Percentiles rank a stretch among this genome's conserved stretches.
Conservation (phyloP, 1,140 invertebrate species). For the Anadara kagoshimensis region DNA sequence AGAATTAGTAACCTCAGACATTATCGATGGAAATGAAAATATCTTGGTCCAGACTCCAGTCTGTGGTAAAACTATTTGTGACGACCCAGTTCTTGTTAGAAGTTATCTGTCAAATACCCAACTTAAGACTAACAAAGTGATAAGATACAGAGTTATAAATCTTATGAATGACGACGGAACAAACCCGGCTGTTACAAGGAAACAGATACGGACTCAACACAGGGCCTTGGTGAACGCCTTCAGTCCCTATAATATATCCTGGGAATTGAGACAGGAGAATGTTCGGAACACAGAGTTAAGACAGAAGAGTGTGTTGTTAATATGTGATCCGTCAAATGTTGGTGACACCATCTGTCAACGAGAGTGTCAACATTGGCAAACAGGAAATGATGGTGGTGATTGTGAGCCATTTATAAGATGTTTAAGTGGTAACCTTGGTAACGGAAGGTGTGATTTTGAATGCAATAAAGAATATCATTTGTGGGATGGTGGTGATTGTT, state of each 20-base stretch:
- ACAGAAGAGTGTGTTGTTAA: constrained; percentile 49
- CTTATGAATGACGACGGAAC: constrained; percentile 55
- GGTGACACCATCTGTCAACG: constrained; percentile 54
- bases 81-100: constrained; percentile 59
- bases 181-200: constrained; percentile 47
- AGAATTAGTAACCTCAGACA: constrained; percentile 31
- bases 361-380: constrained; percentile 51
- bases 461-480: constrained; percentile 58
- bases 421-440: constrained; percentile 37
- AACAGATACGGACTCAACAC: constrained; percentile 58
- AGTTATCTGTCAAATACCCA: constrained; percentile 45
- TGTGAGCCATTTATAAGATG: constrained; percentile 49
- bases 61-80: constrained; percentile 65
- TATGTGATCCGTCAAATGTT: constrained; percentile 50
- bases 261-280: constrained; percentile 42
- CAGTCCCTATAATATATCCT: constrained; percentile 62
- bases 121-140: constrained; percentile 41
- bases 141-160: constrained; percentile 58
- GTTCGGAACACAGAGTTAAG: constrained; percentile 51
- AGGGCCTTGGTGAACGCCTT: constrained; percentile 52
- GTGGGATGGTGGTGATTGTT: constrained; percentile 68
- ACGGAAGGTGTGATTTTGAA: constrained; percentile 60
- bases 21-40: constrained; percentile 18
- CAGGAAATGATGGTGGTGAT: constrained; percentile 61
- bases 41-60: constrained; percentile 44